phyloP scores from a whole-genome alignment of 2,888 invertebrate genomes.

The Lypha dubia region DNA sequence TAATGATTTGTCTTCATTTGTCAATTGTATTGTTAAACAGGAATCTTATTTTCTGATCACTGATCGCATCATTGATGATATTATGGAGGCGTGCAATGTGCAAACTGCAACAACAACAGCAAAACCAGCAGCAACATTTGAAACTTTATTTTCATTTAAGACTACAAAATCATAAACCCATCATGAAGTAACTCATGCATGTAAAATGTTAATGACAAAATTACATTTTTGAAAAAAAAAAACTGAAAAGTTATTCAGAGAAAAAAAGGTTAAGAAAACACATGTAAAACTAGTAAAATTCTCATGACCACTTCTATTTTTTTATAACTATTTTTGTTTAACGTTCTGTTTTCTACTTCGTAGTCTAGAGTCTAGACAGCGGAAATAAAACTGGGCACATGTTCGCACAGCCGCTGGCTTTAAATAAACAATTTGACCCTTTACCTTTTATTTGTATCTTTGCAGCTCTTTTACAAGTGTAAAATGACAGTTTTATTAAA shows the following conservation, averaged over 20 bases:
- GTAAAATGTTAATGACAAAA: constrained; percentile 69
- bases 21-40: constrained; percentile 70
- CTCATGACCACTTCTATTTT: constrained; percentile 56
- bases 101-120: not conserved
- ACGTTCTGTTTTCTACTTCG: not conserved
- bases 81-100: constrained; percentile 63
- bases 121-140: constrained; percentile 43
- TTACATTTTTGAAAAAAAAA: constrained; percentile 45
- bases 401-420: constrained; percentile 32
- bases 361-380: not conserved
- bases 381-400: constrained; percentile 64
- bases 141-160: constrained; percentile 33
- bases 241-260: constrained; percentile 20
- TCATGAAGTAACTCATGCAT: constrained; percentile 69
- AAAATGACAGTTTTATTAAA: constrained; percentile 66
- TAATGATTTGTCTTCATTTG: constrained; percentile 73
- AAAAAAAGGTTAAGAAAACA: constrained; percentile 39
- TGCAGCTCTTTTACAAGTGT: constrained; percentile 59
- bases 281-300: constrained; percentile 38
- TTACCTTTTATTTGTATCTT: constrained; percentile 39
- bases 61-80: constrained; percentile 36
- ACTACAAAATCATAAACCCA: constrained; percentile 55
- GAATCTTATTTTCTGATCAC: constrained; percentile 65
- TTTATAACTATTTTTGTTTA: not conserved
- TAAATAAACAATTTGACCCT: constrained; percentile 65